Evolutionary conservation across 2,888 invertebrate species (phyloP).

Genomic region (Eristalis intricaria): DNA sequence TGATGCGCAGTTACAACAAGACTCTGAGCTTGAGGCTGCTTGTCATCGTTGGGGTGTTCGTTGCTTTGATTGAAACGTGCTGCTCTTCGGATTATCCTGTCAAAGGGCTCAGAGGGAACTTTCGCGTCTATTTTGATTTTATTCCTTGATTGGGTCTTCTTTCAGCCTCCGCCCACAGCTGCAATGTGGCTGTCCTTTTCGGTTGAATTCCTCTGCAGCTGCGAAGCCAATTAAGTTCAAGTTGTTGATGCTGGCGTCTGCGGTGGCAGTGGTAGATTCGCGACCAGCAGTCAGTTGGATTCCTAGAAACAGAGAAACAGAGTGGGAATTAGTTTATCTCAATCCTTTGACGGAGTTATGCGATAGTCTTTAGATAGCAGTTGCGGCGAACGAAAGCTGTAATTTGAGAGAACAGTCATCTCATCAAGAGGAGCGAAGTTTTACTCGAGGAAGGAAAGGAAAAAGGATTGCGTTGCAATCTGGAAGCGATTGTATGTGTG

Average conservation of each 20-base stretch:
- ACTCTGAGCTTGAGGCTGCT: not conserved
- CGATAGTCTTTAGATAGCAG: not conserved
- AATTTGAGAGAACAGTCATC: not conserved
- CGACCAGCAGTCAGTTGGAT: not conserved
- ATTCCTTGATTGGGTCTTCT: not conserved
- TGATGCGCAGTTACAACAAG: not conserved
- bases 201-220: not conserved
- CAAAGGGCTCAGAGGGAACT: too few relatives aligned
- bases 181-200: not conserved
- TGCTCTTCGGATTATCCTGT: not conserved
- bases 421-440: not conserved
- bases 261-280: not conserved
- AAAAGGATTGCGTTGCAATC: not conserved
- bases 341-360: not conserved
- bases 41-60: not conserved
- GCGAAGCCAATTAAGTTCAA: not conserved
- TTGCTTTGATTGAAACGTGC: not conserved
- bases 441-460: not conserved
- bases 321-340: not conserved
- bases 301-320: not conserved
- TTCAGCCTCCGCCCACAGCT: not conserved
- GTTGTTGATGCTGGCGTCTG: not conserved
- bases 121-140: too few relatives aligned
- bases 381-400: not conserved
- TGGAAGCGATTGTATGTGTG: not conserved